Percentiles rank a stretch among this genome's conserved stretches.
These are phyloP conservation scores for Semicossyphus pulcher DNA, from an alignment of 2,113 vertebrate genomes.

Conservation along the genomic window DNA sequence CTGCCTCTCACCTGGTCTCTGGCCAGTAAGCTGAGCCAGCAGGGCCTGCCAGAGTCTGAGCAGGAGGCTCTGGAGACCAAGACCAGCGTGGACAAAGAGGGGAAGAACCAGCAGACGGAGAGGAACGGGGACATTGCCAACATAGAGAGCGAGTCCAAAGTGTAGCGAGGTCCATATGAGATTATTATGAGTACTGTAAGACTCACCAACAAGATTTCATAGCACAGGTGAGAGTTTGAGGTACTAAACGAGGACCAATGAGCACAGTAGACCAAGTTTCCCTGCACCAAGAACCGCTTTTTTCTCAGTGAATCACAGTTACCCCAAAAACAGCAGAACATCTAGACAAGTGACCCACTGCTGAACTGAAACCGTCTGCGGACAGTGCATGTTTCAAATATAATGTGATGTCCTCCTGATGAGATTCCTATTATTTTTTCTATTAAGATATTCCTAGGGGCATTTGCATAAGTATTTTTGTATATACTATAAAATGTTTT, in stretches of 20 bases:
- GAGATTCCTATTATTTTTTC: conserved; percentile 84
- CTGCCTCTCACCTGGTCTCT: conserved; percentile 94
- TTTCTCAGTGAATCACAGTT: conserved; percentile 50
- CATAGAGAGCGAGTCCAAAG: conserved; percentile 95
- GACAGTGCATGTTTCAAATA: conserved; percentile 79
- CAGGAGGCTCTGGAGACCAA: conserved; percentile 83
- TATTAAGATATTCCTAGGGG: conserved; percentile 80
- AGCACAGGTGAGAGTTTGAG: conserved; percentile 37
- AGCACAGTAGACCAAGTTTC: conserved; percentile 66
- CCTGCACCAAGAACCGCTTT: conserved; percentile 52
- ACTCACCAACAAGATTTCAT: conserved; percentile 30
- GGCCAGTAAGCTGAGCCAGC: conserved; percentile 94
- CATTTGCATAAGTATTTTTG: conserved; percentile 87
- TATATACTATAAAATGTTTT: conserved; percentile 78
- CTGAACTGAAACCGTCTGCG: conserved; percentile 58
- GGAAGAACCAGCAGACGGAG: conserved; percentile 84
- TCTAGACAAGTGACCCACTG: conserved; percentile 54
- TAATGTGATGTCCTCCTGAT: conserved; percentile 77
- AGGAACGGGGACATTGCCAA: conserved; percentile 94
- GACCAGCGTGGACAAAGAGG: conserved; percentile 55
- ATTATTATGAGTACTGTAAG: conserved; percentile 33
- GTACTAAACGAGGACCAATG: conserved; percentile 53
- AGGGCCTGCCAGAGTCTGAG: conserved; percentile 87
- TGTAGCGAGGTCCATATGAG: conserved; percentile 58
- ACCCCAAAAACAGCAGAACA: conserved; percentile 47